Conservation (phyloP, 2,888 invertebrate species). For the Xestia xanthographa region DNA sequence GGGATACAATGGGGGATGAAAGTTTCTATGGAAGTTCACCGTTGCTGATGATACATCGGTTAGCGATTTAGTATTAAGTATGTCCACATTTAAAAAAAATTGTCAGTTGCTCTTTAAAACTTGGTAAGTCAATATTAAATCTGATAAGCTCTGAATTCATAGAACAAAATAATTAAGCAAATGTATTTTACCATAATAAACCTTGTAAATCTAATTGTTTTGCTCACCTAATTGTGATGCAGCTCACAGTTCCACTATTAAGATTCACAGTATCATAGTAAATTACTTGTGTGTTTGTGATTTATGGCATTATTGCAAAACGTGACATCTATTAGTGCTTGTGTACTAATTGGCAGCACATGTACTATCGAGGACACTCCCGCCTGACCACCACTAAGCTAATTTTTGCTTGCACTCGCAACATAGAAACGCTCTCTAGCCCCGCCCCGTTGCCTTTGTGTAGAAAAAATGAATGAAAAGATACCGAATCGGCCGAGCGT, state of each 20-base stretch:
- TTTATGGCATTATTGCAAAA: constrained; percentile 31
- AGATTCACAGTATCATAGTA: constrained; percentile 8
- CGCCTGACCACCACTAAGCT: too few relatives aligned
- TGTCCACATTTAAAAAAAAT: neutral
- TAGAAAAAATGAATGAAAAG: too few relatives aligned
- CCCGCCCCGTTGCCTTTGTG: too few relatives aligned
- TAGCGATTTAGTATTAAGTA: neutral
- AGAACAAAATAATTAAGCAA: neutral
- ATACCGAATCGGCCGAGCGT: too few relatives aligned
- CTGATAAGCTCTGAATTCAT: neutral
- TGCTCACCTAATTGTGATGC: constrained; percentile 22
- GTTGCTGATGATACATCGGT: neutral
- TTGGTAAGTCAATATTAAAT: neutral
- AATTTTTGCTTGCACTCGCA: too few relatives aligned
- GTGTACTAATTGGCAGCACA: constrained; percentile 28
- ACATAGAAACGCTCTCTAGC: too few relatives aligned
- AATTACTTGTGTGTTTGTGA: constrained; percentile 7
- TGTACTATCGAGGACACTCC: too few relatives aligned
- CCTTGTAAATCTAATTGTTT: neutral
- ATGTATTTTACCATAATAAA: neutral
- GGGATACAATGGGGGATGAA: neutral
- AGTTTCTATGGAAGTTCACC: neutral
- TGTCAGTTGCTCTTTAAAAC: neutral
- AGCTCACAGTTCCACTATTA: constrained; percentile 27
- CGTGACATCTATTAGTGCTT: constrained; percentile 37